phyloP scores from a whole-genome alignment of 2,113 vertebrate species.

The Elephantulus edwardii region DNA sequence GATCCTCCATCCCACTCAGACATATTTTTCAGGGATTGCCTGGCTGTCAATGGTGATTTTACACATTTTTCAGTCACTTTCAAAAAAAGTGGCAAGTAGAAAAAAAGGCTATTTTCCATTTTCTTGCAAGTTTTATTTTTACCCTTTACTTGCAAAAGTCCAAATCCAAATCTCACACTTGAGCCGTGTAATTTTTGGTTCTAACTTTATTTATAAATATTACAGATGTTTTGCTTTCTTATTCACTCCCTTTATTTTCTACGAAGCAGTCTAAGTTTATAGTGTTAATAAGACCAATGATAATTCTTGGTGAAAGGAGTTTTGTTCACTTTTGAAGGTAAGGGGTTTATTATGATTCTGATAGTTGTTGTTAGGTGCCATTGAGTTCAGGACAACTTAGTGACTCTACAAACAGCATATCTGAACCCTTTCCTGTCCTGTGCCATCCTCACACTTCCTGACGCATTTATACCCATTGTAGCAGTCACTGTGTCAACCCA shows the following conservation, averaged over 20 bases:
- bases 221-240: not conserved
- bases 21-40: constrained; percentile 37
- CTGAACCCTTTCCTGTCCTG: too few species aligned
- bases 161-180: constrained; percentile 34
- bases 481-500: too few species aligned
- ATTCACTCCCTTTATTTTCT: not conserved
- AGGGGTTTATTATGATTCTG: not conserved
- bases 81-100: constrained; percentile 7
- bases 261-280: constrained; percentile 25
- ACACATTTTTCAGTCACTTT: constrained; percentile 51
- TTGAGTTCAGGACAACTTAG: too few species aligned
- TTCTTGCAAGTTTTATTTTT: constrained; percentile 51
- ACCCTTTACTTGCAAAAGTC: constrained; percentile 42
- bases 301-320: not conserved
- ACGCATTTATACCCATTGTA: too few species aligned
- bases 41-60: constrained; percentile 40
- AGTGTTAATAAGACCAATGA: constrained; percentile 35
- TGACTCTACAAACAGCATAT: too few species aligned
- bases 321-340: not conserved
- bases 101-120: constrained; percentile 59
- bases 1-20: constrained; percentile 24
- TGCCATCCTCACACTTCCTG: too few species aligned
- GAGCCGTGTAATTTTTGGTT: constrained; percentile 24
- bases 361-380: too few species aligned
- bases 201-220: constrained; percentile 50